Evolutionary conservation across 2,888 invertebrate genomes (phyloP), one percentile per base, ranked within the genome.

Genomic region (Chrysolina americana): DNA sequence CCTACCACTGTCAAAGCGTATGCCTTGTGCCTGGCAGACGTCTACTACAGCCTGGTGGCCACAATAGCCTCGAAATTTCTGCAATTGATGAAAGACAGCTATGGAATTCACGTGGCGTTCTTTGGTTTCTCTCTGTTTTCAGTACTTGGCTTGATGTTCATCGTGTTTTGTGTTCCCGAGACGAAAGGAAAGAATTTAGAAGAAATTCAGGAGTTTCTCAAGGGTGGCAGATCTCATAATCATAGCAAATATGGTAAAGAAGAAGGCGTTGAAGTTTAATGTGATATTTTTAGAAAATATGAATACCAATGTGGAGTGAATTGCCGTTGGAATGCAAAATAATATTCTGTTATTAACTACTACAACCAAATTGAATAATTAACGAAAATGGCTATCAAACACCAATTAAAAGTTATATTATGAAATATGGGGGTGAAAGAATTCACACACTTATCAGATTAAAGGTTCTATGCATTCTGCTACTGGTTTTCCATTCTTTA

Each of bases 161-260:
- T 64, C 82, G 79, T 90, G 68, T 85, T 90, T n/a, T 86, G 90
- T 78, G 90, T 94, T 17, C 93, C 93, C 0, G 94, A 94, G 87
- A 94, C 94, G 2, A 94, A 93, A 85, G 93, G 93, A 71, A 93
- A 93, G 82, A 93, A 93, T 2, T 90, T 94, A 83, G 90, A 92
- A 70, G 91, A 92, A 82, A 94, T 94, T 82, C 94, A 72, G 17
- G 68, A 66, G 48, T 72, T 72, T 47, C 68, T 72, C 8, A 68
- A 47, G 41, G 66, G 68, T 6, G 23, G 44, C 15, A 15, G n/a
- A 9, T 17, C 21, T 15, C 72, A 72, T 41, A 48, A 72, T 21
- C 72, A 72, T 28, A 62, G 47, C 48, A 59, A 72, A 48, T 68
- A 68, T 21, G 62, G 62, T 28, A 48, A 72, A 36, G 68, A 72